These are phyloP conservation scores for Cisticola juncidis DNA, from an alignment of 2,113 vertebrate genomes.

Conservation along the genomic window DNA sequence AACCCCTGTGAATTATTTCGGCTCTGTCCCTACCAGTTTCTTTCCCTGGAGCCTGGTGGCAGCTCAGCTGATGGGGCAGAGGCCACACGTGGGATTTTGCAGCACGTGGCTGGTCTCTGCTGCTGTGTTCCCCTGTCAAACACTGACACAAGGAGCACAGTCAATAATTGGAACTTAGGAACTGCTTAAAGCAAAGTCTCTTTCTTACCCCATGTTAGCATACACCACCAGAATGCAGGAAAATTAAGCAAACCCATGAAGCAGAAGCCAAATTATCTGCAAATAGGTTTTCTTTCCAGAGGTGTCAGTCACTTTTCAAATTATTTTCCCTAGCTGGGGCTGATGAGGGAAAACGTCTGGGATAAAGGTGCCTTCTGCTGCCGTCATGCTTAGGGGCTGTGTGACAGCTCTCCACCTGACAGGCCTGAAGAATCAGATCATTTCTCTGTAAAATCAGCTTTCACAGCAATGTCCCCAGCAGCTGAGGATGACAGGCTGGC, in stretches of 20 bases:
- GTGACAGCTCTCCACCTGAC: conserved; percentile 4
- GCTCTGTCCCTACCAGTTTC: background rate
- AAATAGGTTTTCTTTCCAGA: background rate
- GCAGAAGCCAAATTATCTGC: background rate
- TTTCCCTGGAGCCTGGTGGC: background rate
- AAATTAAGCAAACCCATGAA: background rate
- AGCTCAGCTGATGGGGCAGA: background rate
- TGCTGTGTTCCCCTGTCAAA: rapidly evolving
- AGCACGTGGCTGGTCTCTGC: background rate
- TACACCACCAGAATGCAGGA: background rate
- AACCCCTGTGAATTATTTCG: background rate
- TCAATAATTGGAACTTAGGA: background rate
- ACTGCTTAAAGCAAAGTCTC: background rate
- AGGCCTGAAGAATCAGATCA: background rate
- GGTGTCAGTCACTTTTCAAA: background rate
- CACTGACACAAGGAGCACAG: background rate
- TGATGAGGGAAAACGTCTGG: background rate
- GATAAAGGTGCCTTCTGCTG: conserved; percentile 10
- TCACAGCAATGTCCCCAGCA: rapidly evolving
- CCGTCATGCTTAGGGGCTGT: background rate
- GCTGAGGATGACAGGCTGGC: background rate
- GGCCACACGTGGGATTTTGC: background rate
- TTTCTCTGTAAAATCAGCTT: background rate
- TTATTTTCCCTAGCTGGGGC: background rate
- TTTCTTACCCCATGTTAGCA: background rate